Evolutionary conservation across 2,888 invertebrate genomes (phyloP), one percentile per base, ranked within the genome.

Genomic region (Chloromyia formosa): DNA sequence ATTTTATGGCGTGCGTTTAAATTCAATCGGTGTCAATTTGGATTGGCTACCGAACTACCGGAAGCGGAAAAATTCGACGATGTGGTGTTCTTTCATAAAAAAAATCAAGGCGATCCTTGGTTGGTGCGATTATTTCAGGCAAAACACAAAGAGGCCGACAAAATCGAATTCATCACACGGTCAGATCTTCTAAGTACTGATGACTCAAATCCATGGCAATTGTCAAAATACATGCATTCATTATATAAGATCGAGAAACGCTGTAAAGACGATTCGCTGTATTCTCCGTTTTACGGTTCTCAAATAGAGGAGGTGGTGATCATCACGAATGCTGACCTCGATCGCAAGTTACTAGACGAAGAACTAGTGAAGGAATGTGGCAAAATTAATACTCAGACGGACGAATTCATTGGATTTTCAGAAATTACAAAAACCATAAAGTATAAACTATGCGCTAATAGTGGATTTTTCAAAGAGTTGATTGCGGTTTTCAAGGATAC

Each of bases 21-120:
- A 16, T 14, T 12, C 10, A 40, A 23, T 16, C 49, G 16, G 20
- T 1, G 1, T 27, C 5, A 45, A 16, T 73, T 73, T 73, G 16
- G 5, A 35, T 35, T 35, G 27, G 27, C 27, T 7, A 35, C 27
- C 27, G 27, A 35, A 35, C 27, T 35, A 35, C 23, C 60, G 18
- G 73, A 42, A 9, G 60, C 73, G 7, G 73, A 61, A 23, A 73
- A 73, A 49, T 73, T 73, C 9, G 73, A 73, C 42, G 73, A 73
- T 27, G 61, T 60, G 1, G 61, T 73, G 20, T 61, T 73, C 2
- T 49, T 45, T 12, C 45, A 45, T 61, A 12, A 18, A 14, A n/a
- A 1, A 22, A 2, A 49, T 4, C 14, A 4, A 14, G 27, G 16
- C 16, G 42, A 22, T 12, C 7, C 7, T 1, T 72, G 27, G 45